These are phyloP conservation scores for Silurus lanzhouensis DNA, from an alignment of 2,797 vertebrate species.

Conservation along the genomic window DNA sequence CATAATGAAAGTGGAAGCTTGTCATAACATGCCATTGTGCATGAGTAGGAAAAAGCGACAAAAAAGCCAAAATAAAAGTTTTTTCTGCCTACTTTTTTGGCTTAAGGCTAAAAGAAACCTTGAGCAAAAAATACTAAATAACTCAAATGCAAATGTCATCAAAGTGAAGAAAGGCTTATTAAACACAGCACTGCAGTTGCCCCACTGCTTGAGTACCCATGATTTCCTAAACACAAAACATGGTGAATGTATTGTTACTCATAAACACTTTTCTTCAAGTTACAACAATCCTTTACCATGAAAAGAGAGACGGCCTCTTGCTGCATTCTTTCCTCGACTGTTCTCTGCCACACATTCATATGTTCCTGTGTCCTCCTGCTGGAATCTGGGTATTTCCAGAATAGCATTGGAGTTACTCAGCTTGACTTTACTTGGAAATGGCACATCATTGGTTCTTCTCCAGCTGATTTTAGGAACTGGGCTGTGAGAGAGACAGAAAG, in stretches of 20 bases:
- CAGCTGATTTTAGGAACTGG: slow-evolving; percentile 93
- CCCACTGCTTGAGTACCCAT: not conserved
- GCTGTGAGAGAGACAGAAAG: slow-evolving; percentile 65
- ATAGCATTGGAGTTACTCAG: slow-evolving; percentile 86
- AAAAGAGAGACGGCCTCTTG: slow-evolving; percentile 88
- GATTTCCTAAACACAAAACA: not conserved
- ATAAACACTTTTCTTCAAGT: not conserved
- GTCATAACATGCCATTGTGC: slow-evolving; percentile 24
- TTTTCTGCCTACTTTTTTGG: not conserved
- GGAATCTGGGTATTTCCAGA: slow-evolving; percentile 90
- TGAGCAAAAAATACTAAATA: not conserved
- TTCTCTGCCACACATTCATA: slow-evolving; percentile 95
- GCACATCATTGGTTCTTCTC: slow-evolving; percentile 87
- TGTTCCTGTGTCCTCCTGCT: slow-evolving; percentile 90
- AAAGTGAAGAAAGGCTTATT: not conserved
- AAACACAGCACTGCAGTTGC: not conserved
- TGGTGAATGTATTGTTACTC: not conserved
- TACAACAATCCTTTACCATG: slow-evolving; percentile 75
- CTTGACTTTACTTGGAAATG: slow-evolving; percentile 87
- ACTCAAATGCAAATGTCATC: not conserved
- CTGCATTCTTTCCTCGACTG: slow-evolving; percentile 87
- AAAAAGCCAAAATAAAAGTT: slow-evolving; percentile 8
- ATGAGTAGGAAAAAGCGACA: not conserved
- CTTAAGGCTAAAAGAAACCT: not conserved
- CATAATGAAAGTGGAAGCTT: slow-evolving; percentile 31